Base-by-base conservation (phyloP, 2,888 invertebrate genomes). In the Macrosoma leucophasiata region DNA sequence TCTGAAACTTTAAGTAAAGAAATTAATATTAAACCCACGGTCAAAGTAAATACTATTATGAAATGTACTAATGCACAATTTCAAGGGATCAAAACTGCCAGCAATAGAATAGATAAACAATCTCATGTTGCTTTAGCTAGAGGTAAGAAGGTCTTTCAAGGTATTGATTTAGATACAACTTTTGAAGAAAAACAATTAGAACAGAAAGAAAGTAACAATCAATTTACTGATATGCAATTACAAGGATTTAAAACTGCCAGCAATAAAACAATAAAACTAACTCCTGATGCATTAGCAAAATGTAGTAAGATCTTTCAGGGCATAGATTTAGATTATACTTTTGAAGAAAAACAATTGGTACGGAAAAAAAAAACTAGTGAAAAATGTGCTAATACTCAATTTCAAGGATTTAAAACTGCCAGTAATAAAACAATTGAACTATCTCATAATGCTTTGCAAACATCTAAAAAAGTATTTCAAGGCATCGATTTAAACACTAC, bases 81-180 rank as follows among this genome's bases (percentile, higher is more conserved):
- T 39, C 17, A 44, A 8, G 74, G 69, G 5, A 78, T 78, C 43
- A 55, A 52, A 41, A 73, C 74, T 10, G 69, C 68, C 4, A 53
- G 50, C 33, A 55, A 55, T 24, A 55, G 53, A 48, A 10, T 35
- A 8, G 43, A 52, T 12, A 31, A 29, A 13, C 41, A 64, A 14
- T 58, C 60, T 11, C 48, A 65, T 43, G 49, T 56, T 28, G 47
- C 55, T 26, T 37, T 71, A n/a, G 39, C 56, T 28, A 60, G 56
- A 45, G 62, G 61, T 9, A 62, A 54, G 36, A 51, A 40, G 20
- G 41, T 72, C 19, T 70, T 71, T 46, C 46, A 55, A 18, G 66
- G 66, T 40, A 52, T 61, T 33, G 35, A 52, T 17, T 18, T 18
- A 32, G 25, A 27, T 33, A 25, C 14, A 3, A 28, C 29, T 11